Percentiles rank a stretch among this genome's conserved stretches.
Conservation (phyloP, 2,113 vertebrate species). For the Amblyornis subalaris region DNA sequence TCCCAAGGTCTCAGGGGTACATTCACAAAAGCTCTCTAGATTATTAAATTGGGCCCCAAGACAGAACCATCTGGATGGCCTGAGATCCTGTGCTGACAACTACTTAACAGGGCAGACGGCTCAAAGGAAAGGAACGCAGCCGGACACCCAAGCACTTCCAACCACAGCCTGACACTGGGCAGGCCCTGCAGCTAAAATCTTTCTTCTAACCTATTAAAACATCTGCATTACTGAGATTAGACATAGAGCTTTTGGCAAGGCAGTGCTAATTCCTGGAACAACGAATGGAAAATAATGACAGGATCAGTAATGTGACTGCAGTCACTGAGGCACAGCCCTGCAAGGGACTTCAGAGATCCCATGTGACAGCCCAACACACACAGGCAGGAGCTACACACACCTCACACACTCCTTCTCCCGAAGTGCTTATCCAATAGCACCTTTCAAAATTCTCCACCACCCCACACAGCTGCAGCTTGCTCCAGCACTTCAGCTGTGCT, state of each 20-base stretch:
- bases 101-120: neutral
- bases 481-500: neutral
- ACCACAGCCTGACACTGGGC: neutral
- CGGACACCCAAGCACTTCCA: neutral
- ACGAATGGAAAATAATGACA: neutral
- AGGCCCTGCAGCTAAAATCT: neutral
- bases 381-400: rapidly evolving
- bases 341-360: neutral
- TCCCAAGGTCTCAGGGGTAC: neutral
- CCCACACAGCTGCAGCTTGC: neutral
- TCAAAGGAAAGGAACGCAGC: neutral
- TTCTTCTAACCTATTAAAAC: neutral
- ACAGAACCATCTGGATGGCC: neutral
- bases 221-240: neutral
- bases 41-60: neutral
- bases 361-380: rapidly evolving
- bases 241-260: neutral
- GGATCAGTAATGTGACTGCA: neutral
- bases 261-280: neutral
- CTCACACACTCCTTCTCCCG: neutral
- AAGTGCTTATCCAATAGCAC: rapidly evolving
- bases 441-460: neutral
- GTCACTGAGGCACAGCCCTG: rapidly evolving
- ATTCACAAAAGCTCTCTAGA: neutral
- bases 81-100: neutral